phyloP scores from a whole-genome alignment of 2,888 invertebrate genomes.

The Drosophila anomalata region DNA sequence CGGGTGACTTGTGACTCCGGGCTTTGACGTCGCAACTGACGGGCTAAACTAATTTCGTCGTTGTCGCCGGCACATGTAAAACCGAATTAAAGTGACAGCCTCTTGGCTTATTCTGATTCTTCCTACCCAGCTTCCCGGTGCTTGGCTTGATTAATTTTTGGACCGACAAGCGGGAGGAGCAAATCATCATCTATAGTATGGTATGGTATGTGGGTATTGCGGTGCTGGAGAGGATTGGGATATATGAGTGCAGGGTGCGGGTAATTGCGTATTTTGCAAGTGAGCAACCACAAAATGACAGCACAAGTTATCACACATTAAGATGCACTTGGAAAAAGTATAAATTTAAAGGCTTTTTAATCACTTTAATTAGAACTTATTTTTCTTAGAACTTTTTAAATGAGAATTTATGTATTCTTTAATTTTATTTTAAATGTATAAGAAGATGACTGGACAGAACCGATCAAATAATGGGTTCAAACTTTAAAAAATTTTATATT shows the following conservation, averaged over 20 bases:
- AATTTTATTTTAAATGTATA: too few relatives aligned
- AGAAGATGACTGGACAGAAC: too few relatives aligned
- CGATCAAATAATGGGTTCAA: too few relatives aligned
- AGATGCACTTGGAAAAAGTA: conserved; percentile 11
- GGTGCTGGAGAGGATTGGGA: conserved; percentile 13
- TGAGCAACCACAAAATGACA: conserved; percentile 41
- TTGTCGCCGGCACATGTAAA: conserved; percentile 71
- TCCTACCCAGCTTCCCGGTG: conserved; percentile 51
- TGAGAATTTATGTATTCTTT: too few relatives aligned
- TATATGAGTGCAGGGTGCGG: conserved; percentile 29
- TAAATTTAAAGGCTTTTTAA: too few relatives aligned
- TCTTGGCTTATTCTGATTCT: conserved; percentile 39
- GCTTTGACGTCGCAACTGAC: conserved; percentile 57
- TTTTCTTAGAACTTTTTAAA: too few relatives aligned
- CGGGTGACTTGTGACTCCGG: conserved; percentile 18
- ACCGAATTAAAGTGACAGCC: conserved; percentile 57
- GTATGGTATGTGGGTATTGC: conserved; percentile 18
- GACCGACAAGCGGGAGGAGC: conserved; percentile 66
- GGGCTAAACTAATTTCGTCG: conserved; percentile 72
- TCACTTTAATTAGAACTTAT: too few relatives aligned
- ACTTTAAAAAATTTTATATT: too few relatives aligned
- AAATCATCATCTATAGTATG: conserved; percentile 56
- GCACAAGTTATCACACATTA: conserved; percentile 27
- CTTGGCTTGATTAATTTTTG: conserved; percentile 68
- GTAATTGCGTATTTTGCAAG: conserved; percentile 65